Evolutionary conservation across 2,888 invertebrate species (phyloP).

Genomic region (Patella caerulea): DNA sequence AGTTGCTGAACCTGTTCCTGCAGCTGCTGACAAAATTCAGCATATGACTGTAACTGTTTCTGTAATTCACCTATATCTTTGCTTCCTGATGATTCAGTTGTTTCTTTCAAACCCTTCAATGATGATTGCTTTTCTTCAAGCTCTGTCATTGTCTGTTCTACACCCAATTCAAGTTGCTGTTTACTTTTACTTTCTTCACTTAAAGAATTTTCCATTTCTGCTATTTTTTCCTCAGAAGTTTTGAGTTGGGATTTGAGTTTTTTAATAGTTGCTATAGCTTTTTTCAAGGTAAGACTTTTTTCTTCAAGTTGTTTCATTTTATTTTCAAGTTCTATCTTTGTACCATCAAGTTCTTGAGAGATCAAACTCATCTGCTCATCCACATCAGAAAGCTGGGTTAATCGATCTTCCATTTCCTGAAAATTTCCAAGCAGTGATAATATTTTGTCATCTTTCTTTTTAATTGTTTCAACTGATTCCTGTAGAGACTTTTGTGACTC

Average conservation of each 20-base stretch:
- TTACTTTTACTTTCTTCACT: constrained; percentile 32
- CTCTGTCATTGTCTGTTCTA: constrained; percentile 23
- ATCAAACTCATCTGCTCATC: constrained; percentile 30
- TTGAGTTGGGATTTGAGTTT: constrained; percentile 60
- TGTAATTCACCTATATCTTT: constrained; percentile 42
- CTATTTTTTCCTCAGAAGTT: constrained; percentile 42
- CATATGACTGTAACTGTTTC: constrained; percentile 45
- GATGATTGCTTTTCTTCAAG: constrained; percentile 3
- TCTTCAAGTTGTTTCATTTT: constrained; percentile 27
- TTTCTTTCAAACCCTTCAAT: constrained; percentile 3
- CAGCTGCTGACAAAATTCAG: constrained; percentile 51
- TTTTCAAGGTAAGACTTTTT: constrained; percentile 57
- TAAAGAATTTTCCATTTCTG: constrained; percentile 29
- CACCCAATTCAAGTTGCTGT: constrained; percentile 24
- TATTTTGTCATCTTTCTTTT: constrained; percentile 56
- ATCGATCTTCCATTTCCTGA: constrained; percentile 60
- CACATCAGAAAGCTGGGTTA: constrained; percentile 41
- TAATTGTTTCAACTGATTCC: constrained; percentile 25
- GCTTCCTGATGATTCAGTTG: not conserved
- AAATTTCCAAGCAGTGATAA: constrained; percentile 54
- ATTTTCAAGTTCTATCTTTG: constrained; percentile 18
- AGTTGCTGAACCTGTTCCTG: constrained; percentile 52
- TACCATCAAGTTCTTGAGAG: constrained; percentile 21
- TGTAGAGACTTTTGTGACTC: constrained; percentile 21
- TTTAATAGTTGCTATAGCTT: constrained; percentile 62